A percentile compares a stretch with the other conserved stretches of the same genome.
Evolutionary conservation across 2,113 vertebrate species (phyloP).

Genomic region (Panurus biarmicus): DNA sequence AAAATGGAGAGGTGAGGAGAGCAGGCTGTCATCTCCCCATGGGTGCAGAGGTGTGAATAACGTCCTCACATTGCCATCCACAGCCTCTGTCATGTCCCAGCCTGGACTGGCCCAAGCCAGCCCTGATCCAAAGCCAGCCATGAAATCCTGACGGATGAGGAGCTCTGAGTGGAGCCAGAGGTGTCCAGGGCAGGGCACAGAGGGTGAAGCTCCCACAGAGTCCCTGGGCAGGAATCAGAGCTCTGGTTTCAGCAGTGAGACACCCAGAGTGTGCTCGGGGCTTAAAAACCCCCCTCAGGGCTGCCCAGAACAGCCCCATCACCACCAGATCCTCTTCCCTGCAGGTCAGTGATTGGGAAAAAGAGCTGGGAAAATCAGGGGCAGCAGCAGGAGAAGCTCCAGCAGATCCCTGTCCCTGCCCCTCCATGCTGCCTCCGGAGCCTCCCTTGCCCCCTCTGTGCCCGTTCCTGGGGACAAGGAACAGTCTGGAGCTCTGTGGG

Average conservation of each 20-base stretch:
- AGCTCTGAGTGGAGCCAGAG: neutral
- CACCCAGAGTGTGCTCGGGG: neutral
- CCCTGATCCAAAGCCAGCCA: neutral
- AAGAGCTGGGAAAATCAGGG: neutral
- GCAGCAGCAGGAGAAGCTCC: neutral
- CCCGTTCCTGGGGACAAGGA: neutral
- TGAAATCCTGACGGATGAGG: rapidly evolving
- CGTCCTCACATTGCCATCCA: neutral
- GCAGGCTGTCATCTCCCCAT: neutral
- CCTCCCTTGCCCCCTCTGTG: neutral
- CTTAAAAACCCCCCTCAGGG: neutral
- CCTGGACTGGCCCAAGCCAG: neutral
- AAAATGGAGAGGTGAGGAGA: neutral
- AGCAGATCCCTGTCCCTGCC: neutral
- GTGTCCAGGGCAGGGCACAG: rapidly evolving
- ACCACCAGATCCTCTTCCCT: neutral
- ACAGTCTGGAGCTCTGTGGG: neutral
- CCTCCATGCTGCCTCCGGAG: neutral
- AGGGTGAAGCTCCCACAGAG: rapidly evolving
- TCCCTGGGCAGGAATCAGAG: rapidly evolving
- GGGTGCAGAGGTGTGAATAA: neutral
- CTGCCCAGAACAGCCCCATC: neutral
- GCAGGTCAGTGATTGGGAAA: neutral
- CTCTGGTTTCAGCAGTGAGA: neutral
- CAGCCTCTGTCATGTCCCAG: neutral